phyloP scores from a whole-genome alignment of 2,113 vertebrate species.

The Mesembrinibis cayennensis region DNA sequence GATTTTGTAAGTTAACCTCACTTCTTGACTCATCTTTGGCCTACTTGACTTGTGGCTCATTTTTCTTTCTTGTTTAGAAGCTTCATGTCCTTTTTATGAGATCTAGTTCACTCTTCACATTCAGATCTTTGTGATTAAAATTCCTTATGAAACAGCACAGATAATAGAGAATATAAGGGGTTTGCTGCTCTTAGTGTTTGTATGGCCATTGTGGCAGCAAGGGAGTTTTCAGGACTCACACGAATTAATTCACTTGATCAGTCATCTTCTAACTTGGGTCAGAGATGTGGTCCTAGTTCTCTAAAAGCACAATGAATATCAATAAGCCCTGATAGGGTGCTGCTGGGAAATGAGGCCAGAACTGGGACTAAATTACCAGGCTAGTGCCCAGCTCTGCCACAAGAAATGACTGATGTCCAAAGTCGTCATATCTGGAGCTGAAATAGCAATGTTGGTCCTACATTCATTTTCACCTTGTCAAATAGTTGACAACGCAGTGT shows the following conservation, averaged over 20 bases:
- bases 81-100: not conserved
- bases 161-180: not conserved
- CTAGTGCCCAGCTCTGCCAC: not conserved
- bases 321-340: not conserved
- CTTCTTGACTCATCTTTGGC: not conserved
- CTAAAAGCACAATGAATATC: not conserved
- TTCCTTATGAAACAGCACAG: not conserved
- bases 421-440: not conserved
- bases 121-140: not conserved
- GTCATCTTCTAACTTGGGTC: not conserved
- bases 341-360: not conserved
- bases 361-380: not conserved
- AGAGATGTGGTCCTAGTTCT: not conserved
- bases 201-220: not conserved
- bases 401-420: not conserved
- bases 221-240: not conserved
- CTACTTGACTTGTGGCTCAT: not conserved
- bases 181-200: not conserved
- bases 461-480: not conserved
- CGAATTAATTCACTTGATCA: not conserved
- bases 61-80: not conserved
- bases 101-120: not conserved
- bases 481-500: rapidly evolving
- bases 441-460: not conserved
- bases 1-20: not conserved